phyloP scores from a whole-genome alignment of 92 coral and sea anemone genomes.

The Scolanthus callimorphus region DNA sequence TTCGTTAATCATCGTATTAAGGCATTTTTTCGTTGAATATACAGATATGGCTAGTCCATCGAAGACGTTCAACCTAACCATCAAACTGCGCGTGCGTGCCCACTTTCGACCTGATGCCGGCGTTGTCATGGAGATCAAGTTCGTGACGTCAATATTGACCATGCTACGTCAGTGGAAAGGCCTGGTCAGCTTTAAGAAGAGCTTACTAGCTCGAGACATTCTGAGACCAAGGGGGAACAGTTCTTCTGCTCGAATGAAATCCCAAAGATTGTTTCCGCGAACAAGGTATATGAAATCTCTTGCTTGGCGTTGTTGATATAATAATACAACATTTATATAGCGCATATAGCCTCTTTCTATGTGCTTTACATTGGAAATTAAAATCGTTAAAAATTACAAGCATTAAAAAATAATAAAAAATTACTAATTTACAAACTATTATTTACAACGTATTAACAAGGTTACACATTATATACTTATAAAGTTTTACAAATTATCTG shows the following conservation, averaged over 20 bases:
- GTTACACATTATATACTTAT: no score
- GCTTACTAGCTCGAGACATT: constrained; percentile 67
- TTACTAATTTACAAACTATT: no score
- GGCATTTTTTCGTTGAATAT: background rate
- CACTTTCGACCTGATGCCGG: constrained; percentile 38
- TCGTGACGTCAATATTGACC: constrained; percentile 69
- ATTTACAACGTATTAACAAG: no score
- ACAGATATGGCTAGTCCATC: background rate
- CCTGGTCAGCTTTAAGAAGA: constrained; percentile 56
- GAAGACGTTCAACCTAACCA: constrained; percentile 6
- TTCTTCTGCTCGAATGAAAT: constrained; percentile 49
- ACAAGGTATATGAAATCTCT: no score
- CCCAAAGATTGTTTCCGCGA: constrained; percentile 1
- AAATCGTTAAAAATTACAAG: no score
- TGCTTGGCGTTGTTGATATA: no score
- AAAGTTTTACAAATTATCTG: no score
- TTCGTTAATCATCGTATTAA: no score
- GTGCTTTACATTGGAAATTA: no score
- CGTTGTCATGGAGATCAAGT: constrained; percentile 33
- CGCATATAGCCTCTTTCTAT: no score
- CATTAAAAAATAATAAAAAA: no score
- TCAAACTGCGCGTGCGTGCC: constrained; percentile 31
- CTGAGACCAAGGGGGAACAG: constrained; percentile 66
- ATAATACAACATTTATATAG: no score
- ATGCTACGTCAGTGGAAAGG: constrained; percentile 82